Conservation (phyloP, 1,140 invertebrate genomes). For the Lanistes nyassanus region DNA sequence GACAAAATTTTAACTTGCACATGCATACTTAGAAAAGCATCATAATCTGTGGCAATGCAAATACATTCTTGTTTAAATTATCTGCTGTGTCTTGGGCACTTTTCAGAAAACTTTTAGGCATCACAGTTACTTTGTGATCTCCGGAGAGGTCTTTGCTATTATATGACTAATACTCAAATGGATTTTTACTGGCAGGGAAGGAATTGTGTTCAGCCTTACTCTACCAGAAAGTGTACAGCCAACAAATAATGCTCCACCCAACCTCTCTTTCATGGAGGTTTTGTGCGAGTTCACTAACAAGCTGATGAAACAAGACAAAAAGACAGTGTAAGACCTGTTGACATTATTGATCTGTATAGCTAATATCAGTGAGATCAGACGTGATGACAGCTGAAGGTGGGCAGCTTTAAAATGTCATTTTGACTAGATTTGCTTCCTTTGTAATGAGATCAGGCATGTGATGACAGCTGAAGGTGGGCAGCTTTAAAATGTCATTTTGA, state of each 20-base stretch:
- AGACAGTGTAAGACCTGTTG: constrained; percentile 77
- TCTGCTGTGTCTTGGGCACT: neutral
- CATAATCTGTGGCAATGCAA: too few relatives aligned
- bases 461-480: too few relatives aligned
- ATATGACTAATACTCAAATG: neutral
- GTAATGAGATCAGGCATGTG: too few relatives aligned
- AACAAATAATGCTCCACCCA: constrained; percentile 80
- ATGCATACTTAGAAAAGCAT: too few relatives aligned
- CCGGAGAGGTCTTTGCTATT: neutral
- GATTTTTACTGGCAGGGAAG: constrained; percentile 73
- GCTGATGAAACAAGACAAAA: constrained; percentile 94
- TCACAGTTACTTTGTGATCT: neutral
- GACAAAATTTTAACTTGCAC: too few relatives aligned
- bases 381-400: too few relatives aligned
- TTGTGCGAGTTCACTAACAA: constrained; percentile 96
- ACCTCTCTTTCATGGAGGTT: constrained; percentile 93
- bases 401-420: too few relatives aligned
- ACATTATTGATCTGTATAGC: constrained; percentile 3
- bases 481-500: too few relatives aligned
- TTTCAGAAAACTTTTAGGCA: neutral
- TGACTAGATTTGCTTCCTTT: too few relatives aligned
- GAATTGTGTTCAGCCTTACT: constrained; percentile 89
- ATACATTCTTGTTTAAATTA: too few relatives aligned
- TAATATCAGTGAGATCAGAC: too few relatives aligned
- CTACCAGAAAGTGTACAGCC: constrained; percentile 77